Evolutionary conservation across 2,888 invertebrate genomes (phyloP), one percentile per base, ranked within the genome.

Genomic region (Mesorhabditis sp.): DNA sequence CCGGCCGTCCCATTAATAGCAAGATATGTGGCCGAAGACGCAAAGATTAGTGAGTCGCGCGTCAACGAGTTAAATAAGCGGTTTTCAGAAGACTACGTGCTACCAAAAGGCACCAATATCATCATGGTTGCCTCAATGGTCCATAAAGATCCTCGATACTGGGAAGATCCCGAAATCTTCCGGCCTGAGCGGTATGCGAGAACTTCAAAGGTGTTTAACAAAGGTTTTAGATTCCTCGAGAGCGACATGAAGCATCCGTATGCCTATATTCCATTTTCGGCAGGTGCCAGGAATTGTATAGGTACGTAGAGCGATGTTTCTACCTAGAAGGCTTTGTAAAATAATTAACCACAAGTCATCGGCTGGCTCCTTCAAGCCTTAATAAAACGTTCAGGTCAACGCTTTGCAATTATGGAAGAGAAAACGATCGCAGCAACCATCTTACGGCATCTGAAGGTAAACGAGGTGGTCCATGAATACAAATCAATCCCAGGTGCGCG

Each of bases 241-340:
- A 86, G 86, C 15, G 86, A 86, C 63, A 50, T 79, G n/a, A 74
- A 74, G 28, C 87, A 88, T 78, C 86, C 88, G 2, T 88, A 83
- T 78, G 83, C 86, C 15, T 88, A 87, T 79, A 85, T 88, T 45
- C 88, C 88, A 3, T 88, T 88, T 80, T 88, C 88, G 6, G 88
- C 88, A 43, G 88, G 88, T 4, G 82, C 86, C 4, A 77, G 88
- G 63, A 88, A 88, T 80, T 88, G 88, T 77, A 88, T 88, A 63
- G 88, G 88, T 87, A 73, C 77, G 73, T 62, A 62, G n/a, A 50
- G 58, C 58, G 7, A 13, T 50, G 58, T 13, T 13, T n/a, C 2
- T n/a, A 50, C 58, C 58, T 50, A 50, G n/a, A 50, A 50, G n/a
- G n/a, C 58, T 13, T 13, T 13, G n/a, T 13, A 50, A 50, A 50